Percentiles rank a stretch among this genome's conserved stretches.
Conservation (phyloP, 2,113 vertebrate genomes). For the Lamprotornis superbus region DNA sequence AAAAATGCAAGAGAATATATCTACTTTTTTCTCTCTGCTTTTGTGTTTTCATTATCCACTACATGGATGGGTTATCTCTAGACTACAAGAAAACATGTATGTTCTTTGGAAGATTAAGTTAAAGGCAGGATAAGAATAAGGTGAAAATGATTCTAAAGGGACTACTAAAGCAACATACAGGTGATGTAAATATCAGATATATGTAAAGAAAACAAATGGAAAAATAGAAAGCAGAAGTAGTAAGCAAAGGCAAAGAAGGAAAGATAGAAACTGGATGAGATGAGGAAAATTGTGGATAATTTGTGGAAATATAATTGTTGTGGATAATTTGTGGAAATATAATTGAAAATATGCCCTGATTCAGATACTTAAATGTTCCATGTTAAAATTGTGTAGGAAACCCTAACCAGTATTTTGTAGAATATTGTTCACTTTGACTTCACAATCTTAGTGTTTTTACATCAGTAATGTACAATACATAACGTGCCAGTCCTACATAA, state of each 20-base stretch:
- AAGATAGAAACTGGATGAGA: neutral
- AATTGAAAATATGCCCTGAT: neutral
- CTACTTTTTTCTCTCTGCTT: rapidly evolving
- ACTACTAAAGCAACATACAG: neutral
- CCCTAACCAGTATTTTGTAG: neutral
- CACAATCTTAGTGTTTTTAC: neutral
- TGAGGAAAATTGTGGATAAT: neutral
- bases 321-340: neutral
- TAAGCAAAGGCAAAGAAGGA: neutral
- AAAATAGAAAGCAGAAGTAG: neutral
- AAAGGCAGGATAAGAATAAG: neutral
- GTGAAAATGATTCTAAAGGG: neutral
- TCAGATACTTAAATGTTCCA: neutral
- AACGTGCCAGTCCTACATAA: neutral
- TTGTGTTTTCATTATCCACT: neutral
- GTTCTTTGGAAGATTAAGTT: neutral
- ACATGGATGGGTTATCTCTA: neutral
- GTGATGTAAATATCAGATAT: neutral
- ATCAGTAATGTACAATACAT: neutral
- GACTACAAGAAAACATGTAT: neutral
- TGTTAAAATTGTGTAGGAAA: neutral
- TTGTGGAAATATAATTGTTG: neutral
- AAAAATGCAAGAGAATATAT: neutral
- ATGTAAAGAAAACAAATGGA: neutral
- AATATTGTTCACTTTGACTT: neutral